Evolutionary conservation across 2,113 vertebrate species (phyloP).

Genomic region (Ivindomyrus marchei): DNA sequence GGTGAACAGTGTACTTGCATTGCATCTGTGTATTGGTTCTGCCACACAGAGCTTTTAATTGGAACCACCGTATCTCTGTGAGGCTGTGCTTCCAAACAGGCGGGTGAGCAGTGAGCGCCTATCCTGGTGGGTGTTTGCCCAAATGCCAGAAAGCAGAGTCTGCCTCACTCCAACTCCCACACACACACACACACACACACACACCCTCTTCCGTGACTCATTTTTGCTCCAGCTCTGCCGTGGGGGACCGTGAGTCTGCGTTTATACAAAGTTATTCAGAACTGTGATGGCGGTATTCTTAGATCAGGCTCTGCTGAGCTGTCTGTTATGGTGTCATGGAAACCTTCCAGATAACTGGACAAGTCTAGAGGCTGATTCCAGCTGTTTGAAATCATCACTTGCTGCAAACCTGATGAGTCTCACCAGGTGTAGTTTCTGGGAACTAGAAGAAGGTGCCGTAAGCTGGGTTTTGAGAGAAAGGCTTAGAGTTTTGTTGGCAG

Average conservation of each 20-base stretch:
- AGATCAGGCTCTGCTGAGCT: slow-evolving; percentile 24
- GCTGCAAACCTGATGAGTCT: slow-evolving; percentile 4
- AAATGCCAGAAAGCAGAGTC: slow-evolving; percentile 2
- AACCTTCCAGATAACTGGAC: slow-evolving; percentile 17
- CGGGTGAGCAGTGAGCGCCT: not conserved
- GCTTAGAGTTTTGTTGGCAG: not conserved
- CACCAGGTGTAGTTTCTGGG: slow-evolving; percentile 5
- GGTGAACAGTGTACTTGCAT: slow-evolving; percentile 34
- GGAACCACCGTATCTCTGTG: not conserved
- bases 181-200: slow-evolving; percentile 13
- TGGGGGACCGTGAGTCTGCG: not conserved
- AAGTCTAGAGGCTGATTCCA: slow-evolving; percentile 21
- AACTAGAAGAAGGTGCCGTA: not conserved
- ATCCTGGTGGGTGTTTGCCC: slow-evolving; percentile 6
- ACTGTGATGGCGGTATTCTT: slow-evolving; percentile 23
- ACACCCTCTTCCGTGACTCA: slow-evolving; percentile 18
- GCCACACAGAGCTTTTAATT: slow-evolving; percentile 24
- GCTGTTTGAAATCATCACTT: slow-evolving; percentile 23
- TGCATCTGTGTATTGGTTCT: slow-evolving; percentile 25
- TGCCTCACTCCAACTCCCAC: slow-evolving; percentile 6
- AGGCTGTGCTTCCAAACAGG: not conserved
- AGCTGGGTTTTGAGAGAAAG: not conserved
- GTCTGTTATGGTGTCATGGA: slow-evolving; percentile 21
- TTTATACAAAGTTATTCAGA: not conserved
- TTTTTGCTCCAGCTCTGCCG: not conserved